phyloP scores from a whole-genome alignment of 2,888 invertebrate species.

The Caenorhabditis angaria region DNA sequence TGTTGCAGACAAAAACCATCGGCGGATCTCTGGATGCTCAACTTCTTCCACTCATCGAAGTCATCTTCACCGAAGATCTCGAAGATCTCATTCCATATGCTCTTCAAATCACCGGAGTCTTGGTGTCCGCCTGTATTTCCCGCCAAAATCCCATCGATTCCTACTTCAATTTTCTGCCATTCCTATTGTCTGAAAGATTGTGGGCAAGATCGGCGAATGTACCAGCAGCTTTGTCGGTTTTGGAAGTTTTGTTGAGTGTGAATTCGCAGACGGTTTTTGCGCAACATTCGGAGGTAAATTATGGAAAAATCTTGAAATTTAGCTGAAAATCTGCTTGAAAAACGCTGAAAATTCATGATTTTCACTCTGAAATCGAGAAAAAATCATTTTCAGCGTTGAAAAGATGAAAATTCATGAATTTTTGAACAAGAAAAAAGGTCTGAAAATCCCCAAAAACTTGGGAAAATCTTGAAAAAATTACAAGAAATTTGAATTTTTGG shows the following conservation, averaged over 20 bases:
- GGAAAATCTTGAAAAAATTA: too few species aligned
- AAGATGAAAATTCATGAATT: too few species aligned
- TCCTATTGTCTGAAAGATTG: conserved; percentile 85
- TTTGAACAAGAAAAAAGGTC: too few species aligned
- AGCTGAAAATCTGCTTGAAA: too few species aligned
- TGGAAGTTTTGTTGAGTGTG: conserved; percentile 79
- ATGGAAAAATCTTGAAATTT: too few species aligned
- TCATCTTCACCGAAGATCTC: conserved; percentile 87
- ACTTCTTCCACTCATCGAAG: conserved; percentile 92
- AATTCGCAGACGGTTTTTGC: conserved; percentile 77
- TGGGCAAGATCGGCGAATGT: conserved; percentile 95
- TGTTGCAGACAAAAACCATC: conserved; percentile 57
- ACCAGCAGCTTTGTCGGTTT: conserved; percentile 88
- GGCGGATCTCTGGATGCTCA: conserved; percentile 80
- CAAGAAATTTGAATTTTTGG: too few species aligned
- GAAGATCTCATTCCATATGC: conserved; percentile 96
- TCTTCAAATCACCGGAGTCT: conserved; percentile 82
- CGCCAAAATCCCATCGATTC: conserved; percentile 78
- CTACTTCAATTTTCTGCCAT: conserved; percentile 89
- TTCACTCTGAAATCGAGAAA: too few species aligned
- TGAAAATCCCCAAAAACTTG: too few species aligned
- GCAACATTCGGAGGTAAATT: conserved; percentile 77
- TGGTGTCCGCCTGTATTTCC: conserved; percentile 43
- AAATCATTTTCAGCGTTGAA: too few species aligned
- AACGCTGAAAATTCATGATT: too few species aligned